phyloP scores from a whole-genome alignment of 2,888 invertebrate genomes.

The Drosophila buzzatii region DNA sequence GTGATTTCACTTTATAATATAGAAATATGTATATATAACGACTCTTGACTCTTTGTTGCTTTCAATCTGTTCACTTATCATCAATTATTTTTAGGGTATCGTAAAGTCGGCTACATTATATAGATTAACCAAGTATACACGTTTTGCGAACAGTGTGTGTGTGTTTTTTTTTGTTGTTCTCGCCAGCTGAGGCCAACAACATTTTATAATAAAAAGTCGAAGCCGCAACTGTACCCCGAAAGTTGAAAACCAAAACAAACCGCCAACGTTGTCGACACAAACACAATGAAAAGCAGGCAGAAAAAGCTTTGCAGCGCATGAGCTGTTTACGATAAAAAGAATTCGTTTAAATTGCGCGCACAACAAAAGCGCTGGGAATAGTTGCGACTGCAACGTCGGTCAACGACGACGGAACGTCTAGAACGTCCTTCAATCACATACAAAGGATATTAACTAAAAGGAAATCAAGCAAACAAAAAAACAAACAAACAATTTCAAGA shows the following conservation, averaged over 20 bases:
- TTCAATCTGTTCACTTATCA: slow-evolving; percentile 15
- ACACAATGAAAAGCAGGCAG: slow-evolving; percentile 50
- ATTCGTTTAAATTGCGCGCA: slow-evolving; percentile 78
- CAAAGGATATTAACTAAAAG: slow-evolving; percentile 26
- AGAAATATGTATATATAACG: not conserved
- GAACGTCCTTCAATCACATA: slow-evolving; percentile 42
- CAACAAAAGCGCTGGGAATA: slow-evolving; percentile 66
- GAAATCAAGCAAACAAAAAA: slow-evolving; percentile 11
- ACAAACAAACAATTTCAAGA: slow-evolving; percentile 5
- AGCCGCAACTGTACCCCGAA: slow-evolving; percentile 74
- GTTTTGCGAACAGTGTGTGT: slow-evolving; percentile 26
- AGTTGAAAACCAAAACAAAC: slow-evolving; percentile 71
- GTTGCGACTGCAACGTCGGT: slow-evolving; percentile 75
- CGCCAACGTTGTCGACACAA: slow-evolving; percentile 45
- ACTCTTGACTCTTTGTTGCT: not conserved
- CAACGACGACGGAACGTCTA: slow-evolving; percentile 60
- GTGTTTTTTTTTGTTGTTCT: slow-evolving; percentile 39
- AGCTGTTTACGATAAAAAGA: slow-evolving; percentile 73
- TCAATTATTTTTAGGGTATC: slow-evolving; percentile 20
- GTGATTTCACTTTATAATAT: not conserved
- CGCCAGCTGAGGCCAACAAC: slow-evolving; percentile 68
- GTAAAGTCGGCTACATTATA: slow-evolving; percentile 18
- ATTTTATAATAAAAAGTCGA: slow-evolving; percentile 68
- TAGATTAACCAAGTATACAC: slow-evolving; percentile 18
- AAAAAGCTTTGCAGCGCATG: slow-evolving; percentile 61